A percentile compares a stretch with the other conserved stretches of the same genome.
These are phyloP conservation scores for Meloe dianella DNA, from an alignment of 2,888 invertebrate species.

Conservation along the genomic window DNA sequence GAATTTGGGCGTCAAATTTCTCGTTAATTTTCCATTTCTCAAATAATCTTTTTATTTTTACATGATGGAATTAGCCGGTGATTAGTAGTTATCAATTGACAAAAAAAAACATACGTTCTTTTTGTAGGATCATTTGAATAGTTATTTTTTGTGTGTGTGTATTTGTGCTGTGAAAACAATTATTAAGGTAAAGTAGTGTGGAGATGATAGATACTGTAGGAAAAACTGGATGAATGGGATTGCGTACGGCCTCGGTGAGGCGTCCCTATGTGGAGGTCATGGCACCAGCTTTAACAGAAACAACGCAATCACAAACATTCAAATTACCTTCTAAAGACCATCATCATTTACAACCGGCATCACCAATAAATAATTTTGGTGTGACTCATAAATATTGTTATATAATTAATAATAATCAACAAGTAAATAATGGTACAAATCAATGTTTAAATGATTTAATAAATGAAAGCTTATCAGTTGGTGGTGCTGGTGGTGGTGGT, in stretches of 20 bases:
- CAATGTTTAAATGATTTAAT: constrained; percentile 27
- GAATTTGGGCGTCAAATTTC: not conserved
- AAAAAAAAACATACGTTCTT: too few species aligned
- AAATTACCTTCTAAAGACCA: constrained; percentile 54
- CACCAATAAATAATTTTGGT: constrained; percentile 49
- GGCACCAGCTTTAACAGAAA: constrained; percentile 93
- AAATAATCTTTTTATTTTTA: too few species aligned
- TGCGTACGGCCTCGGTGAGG: constrained; percentile 63
- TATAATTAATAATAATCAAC: constrained; percentile 12
- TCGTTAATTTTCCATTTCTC: not conserved
- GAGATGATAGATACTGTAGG: constrained; percentile 48
- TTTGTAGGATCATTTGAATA: not conserved
- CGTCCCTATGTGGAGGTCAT: constrained; percentile 76
- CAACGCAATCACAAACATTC: constrained; percentile 62
- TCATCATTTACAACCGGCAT: constrained; percentile 47
- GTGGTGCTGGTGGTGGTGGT: constrained; percentile 30
- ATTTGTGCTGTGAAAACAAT: not conserved
- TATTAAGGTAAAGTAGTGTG: too few species aligned
- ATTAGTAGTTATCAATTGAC: constrained; percentile 38
- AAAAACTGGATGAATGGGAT: constrained; percentile 62
- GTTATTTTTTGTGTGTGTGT: not conserved
- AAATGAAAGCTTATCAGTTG: constrained; percentile 36
- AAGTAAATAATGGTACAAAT: not conserved
- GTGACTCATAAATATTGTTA: constrained; percentile 41
- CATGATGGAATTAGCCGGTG: constrained; percentile 53